phyloP scores from a whole-genome alignment of 2,113 vertebrate species.

The Agelaius tricolor region DNA sequence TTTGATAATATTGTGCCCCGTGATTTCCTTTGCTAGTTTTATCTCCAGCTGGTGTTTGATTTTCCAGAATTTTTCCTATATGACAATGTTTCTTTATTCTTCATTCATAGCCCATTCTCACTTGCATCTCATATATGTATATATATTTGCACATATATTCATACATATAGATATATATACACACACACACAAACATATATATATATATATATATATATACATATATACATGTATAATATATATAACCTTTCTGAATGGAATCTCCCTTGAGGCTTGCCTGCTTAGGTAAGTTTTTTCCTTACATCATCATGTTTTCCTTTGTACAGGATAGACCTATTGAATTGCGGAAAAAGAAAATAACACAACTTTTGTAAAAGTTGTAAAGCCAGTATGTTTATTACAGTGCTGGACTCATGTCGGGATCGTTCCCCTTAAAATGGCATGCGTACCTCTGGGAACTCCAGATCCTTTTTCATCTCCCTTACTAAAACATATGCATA shows the following conservation, averaged over 20 bases:
- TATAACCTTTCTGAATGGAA: not conserved
- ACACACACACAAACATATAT: not conserved
- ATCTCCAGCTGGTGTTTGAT: not conserved
- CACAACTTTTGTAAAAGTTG: no score
- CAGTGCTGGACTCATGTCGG: no score
- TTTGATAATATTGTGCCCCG: not conserved
- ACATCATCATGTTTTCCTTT: not conserved
- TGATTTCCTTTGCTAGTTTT: not conserved
- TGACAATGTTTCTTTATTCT: not conserved
- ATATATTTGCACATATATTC: not conserved
- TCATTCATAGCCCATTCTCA: not conserved
- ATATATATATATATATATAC: no score
- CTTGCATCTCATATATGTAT: not conserved
- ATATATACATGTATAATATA: not conserved
- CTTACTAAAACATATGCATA: no score
- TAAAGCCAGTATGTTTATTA: no score
- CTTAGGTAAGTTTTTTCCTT: not conserved
- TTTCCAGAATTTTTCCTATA: not conserved
- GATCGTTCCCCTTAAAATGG: no score
- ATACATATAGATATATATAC: not conserved
- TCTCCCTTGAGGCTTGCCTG: not conserved
- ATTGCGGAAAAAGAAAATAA: no score
- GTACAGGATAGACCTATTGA: not conserved
- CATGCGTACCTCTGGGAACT: no score
- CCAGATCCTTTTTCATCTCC: no score